Evolutionary conservation across 2,797 vertebrate genomes (phyloP).

Genomic region (Coracias cyanogaster): DNA sequence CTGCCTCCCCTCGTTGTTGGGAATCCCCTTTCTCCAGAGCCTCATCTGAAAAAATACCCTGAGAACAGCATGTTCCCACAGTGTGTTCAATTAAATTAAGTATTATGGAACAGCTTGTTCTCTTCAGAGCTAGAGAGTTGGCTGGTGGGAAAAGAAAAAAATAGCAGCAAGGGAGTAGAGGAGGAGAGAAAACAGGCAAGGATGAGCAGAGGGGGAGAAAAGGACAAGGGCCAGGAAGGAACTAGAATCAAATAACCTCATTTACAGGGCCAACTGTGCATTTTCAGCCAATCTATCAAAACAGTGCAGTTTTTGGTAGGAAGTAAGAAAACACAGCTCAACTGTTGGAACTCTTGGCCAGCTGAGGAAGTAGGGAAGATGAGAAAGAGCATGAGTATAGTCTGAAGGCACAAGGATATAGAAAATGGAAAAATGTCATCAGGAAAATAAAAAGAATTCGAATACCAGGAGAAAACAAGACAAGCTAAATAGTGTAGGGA

Average conservation of each 20-base stretch:
- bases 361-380: background rate
- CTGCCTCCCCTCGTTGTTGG: slow-evolving; percentile 23
- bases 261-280: slow-evolving; percentile 19
- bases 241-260: background rate
- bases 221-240: slow-evolving; percentile 33
- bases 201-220: slow-evolving; percentile 17
- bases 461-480: background rate
- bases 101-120: slow-evolving; percentile 65
- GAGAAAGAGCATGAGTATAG: background rate
- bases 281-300: slow-evolving; percentile 47
- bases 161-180: slow-evolving; percentile 39
- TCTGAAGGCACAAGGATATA: background rate
- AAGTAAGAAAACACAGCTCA: slow-evolving; percentile 22
- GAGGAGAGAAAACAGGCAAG: slow-evolving; percentile 44
- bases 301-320: slow-evolving; percentile 29
- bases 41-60: slow-evolving; percentile 37
- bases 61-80: slow-evolving; percentile 65
- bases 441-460: background rate
- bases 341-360: background rate
- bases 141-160: slow-evolving; percentile 23
- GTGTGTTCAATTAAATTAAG: slow-evolving; percentile 61
- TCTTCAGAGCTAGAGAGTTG: slow-evolving; percentile 25
- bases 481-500: background rate
- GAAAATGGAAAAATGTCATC: background rate
- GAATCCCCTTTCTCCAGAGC: slow-evolving; percentile 58